Conservation (phyloP, 2,888 invertebrate genomes). For the Brenthis ino region DNA sequence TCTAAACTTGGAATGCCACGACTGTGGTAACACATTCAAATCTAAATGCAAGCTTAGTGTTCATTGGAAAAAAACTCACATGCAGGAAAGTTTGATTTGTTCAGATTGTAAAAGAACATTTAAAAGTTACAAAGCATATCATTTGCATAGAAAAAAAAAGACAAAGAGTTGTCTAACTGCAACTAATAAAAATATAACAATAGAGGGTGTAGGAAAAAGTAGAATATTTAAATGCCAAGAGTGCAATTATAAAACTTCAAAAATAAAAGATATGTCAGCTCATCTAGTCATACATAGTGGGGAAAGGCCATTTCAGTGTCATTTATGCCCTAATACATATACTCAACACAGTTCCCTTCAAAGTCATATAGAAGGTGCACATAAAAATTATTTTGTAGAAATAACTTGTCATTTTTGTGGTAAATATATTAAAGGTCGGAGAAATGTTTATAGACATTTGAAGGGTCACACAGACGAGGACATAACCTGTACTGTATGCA, state of each 20-base stretch:
- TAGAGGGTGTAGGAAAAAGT: constrained; percentile 56
- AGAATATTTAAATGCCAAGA: constrained; percentile 56
- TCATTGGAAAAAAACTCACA: constrained; percentile 56
- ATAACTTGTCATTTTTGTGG: constrained; percentile 67
- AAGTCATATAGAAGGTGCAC: constrained; percentile 56
- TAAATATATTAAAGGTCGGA: constrained; percentile 57
- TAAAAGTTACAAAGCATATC: constrained; percentile 52
- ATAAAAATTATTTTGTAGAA: constrained; percentile 53
- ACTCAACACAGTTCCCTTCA: constrained; percentile 60
- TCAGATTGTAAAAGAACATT: constrained; percentile 50
- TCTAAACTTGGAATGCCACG: constrained; percentile 55
- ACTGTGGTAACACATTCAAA: constrained; percentile 53
- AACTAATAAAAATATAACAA: constrained; percentile 41
- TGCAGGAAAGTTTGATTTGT: constrained; percentile 47
- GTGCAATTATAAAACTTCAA: constrained; percentile 56
- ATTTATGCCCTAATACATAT: constrained; percentile 55
- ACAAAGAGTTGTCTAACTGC: constrained; percentile 47
- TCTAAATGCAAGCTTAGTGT: constrained; percentile 57
- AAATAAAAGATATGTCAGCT: constrained; percentile 55
- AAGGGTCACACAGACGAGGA: constrained; percentile 47
- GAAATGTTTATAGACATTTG: constrained; percentile 56
- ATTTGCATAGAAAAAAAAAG: constrained; percentile 49
- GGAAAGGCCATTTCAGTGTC: constrained; percentile 57
- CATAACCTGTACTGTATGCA: constrained; percentile 54
- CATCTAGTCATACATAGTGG: constrained; percentile 62